Conservation (phyloP, 1,140 invertebrate species). For the Bombus huntii region DNA sequence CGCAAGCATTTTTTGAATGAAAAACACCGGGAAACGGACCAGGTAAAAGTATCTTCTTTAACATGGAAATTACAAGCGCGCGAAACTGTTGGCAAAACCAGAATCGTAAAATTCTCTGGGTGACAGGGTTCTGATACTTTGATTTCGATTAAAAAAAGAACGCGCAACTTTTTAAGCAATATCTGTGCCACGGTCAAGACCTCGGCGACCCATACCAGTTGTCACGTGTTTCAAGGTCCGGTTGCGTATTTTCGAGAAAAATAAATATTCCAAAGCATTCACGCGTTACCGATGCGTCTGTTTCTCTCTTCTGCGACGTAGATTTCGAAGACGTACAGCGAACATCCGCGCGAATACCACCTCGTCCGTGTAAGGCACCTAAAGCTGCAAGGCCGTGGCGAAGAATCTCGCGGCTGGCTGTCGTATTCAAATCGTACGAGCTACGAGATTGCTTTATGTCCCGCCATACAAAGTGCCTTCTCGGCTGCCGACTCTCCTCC, state of each 20-base stretch:
- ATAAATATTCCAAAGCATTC: not conserved
- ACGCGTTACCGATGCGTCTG: not conserved
- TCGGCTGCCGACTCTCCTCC: not conserved
- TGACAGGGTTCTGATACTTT: not conserved
- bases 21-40: not conserved
- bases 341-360: not conserved
- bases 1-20: not conserved
- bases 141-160: not conserved
- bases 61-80: not conserved
- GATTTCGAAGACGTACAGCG: not conserved
- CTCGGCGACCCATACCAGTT: not conserved
- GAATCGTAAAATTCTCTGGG: not conserved
- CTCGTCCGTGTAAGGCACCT: not conserved
- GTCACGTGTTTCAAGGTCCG: not conserved
- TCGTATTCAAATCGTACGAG: constrained; percentile 41
- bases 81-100: not conserved
- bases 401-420: constrained; percentile 19
- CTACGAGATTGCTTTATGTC: constrained; percentile 41
- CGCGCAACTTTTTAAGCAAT: not conserved
- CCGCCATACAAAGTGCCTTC: constrained; percentile 33
- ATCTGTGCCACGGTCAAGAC: constrained; percentile 45
- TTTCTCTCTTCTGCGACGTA: not conserved
- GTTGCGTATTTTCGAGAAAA: constrained; percentile 7
- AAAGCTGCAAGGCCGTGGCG: constrained; percentile 17
- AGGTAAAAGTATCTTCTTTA: not conserved